Base-by-base conservation (phyloP, 2,113 vertebrate species). In the Ammodytes marinus region DNA sequence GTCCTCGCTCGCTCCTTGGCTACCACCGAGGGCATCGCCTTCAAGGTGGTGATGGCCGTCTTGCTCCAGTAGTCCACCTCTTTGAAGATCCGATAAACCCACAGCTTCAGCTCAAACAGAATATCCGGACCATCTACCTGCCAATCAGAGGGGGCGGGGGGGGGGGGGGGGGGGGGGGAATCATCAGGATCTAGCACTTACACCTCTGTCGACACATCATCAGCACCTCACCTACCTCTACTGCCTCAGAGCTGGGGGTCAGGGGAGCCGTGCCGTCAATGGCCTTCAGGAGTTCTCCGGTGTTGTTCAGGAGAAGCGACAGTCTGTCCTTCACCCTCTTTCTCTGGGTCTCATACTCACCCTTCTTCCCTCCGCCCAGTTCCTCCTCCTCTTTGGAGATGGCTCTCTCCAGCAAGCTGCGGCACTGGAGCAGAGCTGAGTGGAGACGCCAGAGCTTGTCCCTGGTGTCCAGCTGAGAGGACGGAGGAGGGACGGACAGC, bases 11-110 rank as follows among this genome's bases (percentile, higher is more conserved):
- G 42, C 35, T 85, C 79, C 43, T 77, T 91, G 19, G 52, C 60
- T 3, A 37, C 71, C 12, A 57, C 64, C 0, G 46, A 13, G 14
- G 71, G 69, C 55, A 90, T 81, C 2, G 74, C 80, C 61, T 85
- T 81, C 64, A 96, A 79, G 54, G 70, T 88, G 65, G 82, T 79
- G 37, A 87, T 54, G 27, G 94, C 64, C 0, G 35, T 87, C 74
- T 86, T 83, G 50, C 88, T 88, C 95, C 95, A 96, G 92, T 93
- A 80, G 10, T 92, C 89, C 60, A 96, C 68, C 71, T 96, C 95
- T 74, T 77, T 84, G 71, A 86, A 93, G 77, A 95, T 69, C 39
- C 85, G 77, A 69, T 92, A 93, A 27, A 93, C 82, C 95, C 94
- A 95, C 42, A 91, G 53, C 89, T 95, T 96, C 67, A 95, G 47